Evolutionary conservation across 1,140 invertebrate genomes (phyloP).

Genomic region (Elysia chlorotica): DNA sequence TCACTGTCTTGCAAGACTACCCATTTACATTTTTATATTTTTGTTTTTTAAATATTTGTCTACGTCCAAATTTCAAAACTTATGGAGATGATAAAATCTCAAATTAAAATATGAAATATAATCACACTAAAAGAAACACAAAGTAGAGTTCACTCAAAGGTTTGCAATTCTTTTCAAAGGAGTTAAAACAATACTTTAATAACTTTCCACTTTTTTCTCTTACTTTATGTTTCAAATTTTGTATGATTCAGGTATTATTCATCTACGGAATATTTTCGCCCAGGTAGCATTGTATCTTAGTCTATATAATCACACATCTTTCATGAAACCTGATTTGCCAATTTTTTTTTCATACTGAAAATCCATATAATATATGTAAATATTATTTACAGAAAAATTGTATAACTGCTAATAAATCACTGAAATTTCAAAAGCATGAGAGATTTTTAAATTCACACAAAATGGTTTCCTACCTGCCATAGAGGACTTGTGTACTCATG

Average conservation of each 20-base stretch:
- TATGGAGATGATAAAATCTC: not conserved
- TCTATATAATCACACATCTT: not conserved
- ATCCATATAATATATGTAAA: not conserved
- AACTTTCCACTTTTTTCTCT: too few species aligned
- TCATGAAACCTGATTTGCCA: too few species aligned
- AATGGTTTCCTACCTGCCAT: slow-evolving; percentile 41
- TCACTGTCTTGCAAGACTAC: too few species aligned
- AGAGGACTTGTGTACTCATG: slow-evolving; percentile 45
- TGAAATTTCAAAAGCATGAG: not conserved
- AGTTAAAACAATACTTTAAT: too few species aligned
- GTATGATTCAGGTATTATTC: too few species aligned
- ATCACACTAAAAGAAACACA: too few species aligned
- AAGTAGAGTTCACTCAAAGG: too few species aligned
- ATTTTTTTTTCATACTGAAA: too few species aligned
- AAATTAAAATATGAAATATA: not conserved
- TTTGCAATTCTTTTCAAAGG: too few species aligned
- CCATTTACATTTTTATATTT: not conserved
- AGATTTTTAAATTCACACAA: not conserved
- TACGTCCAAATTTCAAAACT: not conserved
- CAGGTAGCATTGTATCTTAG: not conserved
- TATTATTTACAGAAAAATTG: not conserved
- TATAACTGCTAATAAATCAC: not conserved
- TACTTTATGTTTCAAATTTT: too few species aligned
- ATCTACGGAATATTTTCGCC: too few species aligned
- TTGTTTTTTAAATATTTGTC: not conserved